These are phyloP conservation scores for Aurelia aurita DNA, from an alignment of 30 jellyfish, hydroid and myxozoan species.

Conservation along the genomic window DNA sequence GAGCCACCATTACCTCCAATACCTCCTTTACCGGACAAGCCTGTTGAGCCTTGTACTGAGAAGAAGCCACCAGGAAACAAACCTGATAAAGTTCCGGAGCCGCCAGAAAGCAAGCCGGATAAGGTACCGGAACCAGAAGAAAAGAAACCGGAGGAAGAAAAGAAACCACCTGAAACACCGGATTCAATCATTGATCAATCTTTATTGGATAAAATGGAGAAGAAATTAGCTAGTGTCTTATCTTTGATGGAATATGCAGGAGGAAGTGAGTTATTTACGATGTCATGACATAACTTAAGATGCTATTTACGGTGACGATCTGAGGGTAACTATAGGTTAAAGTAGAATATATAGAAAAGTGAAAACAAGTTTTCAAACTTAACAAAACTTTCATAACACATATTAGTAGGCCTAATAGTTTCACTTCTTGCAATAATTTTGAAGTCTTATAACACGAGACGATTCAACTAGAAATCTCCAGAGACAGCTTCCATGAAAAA, in stretches of 20 bases:
- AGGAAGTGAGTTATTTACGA: conserved; percentile 35
- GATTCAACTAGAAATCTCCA: too few relatives aligned
- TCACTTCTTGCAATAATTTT: too few relatives aligned
- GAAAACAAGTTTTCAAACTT: too few relatives aligned
- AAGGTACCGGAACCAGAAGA: conserved; percentile 12
- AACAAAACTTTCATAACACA: too few relatives aligned
- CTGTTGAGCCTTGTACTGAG: conserved; percentile 9
- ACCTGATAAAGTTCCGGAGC: conserved; percentile 2
- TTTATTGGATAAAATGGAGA: conserved; percentile 61
- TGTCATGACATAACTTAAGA: too few relatives aligned
- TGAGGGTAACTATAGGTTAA: too few relatives aligned
- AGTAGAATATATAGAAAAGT: too few relatives aligned
- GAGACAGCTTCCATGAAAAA: too few relatives aligned
- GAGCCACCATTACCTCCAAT: not conserved
- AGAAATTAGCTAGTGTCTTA: conserved; percentile 56
- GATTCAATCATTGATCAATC: conserved; percentile 24
- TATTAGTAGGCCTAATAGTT: too few relatives aligned
- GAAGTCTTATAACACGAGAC: too few relatives aligned
- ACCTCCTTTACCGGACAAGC: conserved; percentile 22
- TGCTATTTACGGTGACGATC: too few relatives aligned
- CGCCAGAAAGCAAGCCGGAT: conserved; percentile 28
- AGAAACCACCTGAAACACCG: conserved; percentile 48
- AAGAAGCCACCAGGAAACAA: conserved; percentile 2
- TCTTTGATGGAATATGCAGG: conserved; percentile 67
- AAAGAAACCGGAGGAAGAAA: conserved; percentile 9